These are phyloP conservation scores for Maniola jurtina DNA, from an alignment of 1,140 invertebrate genomes.

Conservation along the genomic window DNA sequence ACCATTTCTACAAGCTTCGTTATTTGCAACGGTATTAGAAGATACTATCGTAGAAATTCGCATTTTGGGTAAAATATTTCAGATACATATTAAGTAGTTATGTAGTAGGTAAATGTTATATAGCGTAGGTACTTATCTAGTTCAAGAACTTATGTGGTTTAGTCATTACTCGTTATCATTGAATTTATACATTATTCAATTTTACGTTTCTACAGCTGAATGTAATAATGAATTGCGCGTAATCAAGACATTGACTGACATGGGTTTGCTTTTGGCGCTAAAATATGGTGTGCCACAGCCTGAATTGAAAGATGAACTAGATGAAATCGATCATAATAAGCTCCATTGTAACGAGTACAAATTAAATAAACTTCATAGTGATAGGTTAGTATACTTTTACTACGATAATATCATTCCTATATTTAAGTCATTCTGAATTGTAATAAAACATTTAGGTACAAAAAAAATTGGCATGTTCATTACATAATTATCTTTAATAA, in stretches of 20 bases:
- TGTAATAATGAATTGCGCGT: conserved; percentile 55
- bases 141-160: no score
- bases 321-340: conserved; percentile 39
- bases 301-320: conserved; percentile 42
- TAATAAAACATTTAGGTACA: not conserved
- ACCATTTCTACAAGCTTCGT: conserved; percentile 40
- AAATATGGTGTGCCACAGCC: conserved; percentile 47
- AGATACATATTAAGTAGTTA: not conserved
- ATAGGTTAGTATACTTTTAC: conserved; percentile 41
- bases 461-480: no score
- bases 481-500: not conserved
- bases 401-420: not conserved
- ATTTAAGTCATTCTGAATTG: not conserved
- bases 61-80: conserved; percentile 45
- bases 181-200: not conserved
- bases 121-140: no score
- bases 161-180: no score
- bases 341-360: conserved; percentile 50
- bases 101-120: not conserved
- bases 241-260: conserved; percentile 45
- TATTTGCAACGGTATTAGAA: conserved; percentile 54
- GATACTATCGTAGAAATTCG: conserved; percentile 47
- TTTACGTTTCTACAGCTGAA: conserved; percentile 36
- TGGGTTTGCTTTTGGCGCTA: conserved; percentile 31
- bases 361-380: conserved; percentile 51